Evolutionary conservation across 2,888 invertebrate genomes (phyloP).

Genomic region (Anthophora plumipes): DNA sequence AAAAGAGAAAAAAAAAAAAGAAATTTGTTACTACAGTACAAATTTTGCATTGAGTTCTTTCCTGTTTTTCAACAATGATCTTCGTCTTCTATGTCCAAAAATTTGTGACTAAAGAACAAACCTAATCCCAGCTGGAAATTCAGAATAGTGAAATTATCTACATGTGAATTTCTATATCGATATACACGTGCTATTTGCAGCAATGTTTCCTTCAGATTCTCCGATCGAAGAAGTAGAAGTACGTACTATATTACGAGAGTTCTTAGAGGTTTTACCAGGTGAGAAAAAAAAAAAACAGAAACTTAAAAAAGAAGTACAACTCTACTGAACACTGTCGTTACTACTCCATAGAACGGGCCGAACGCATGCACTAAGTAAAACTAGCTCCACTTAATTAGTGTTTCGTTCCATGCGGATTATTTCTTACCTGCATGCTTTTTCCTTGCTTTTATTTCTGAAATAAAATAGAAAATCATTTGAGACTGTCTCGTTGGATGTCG

Average conservation of each 20-base stretch:
- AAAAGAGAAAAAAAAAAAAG: too few relatives aligned
- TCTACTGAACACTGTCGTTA: constrained; percentile 32
- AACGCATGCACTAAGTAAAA: constrained; percentile 52
- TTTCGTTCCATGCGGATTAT: constrained; percentile 58
- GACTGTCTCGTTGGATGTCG: constrained; percentile 48
- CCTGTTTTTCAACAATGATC: too few relatives aligned
- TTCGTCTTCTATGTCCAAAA: too few relatives aligned
- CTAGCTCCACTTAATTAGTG: constrained; percentile 53
- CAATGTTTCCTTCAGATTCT: neutral
- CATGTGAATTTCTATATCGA: neutral
- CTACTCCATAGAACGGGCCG: constrained; percentile 21
- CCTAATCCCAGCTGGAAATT: too few relatives aligned
- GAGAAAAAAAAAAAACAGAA: too few relatives aligned
- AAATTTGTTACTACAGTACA: too few relatives aligned
- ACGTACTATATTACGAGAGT: neutral
- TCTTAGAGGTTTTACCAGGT: constrained; percentile 5
- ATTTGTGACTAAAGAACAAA: too few relatives aligned
- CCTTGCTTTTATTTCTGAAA: constrained; percentile 90
- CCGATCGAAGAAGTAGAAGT: neutral
- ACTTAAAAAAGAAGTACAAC: constrained; percentile 15
- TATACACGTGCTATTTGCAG: too few relatives aligned
- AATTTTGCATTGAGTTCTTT: too few relatives aligned
- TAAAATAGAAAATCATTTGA: constrained; percentile 78
- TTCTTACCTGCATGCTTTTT: constrained; percentile 89
- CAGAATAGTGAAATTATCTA: too few relatives aligned